Conservation (phyloP, 1,140 invertebrate genomes). For the Cydia splendana region DNA sequence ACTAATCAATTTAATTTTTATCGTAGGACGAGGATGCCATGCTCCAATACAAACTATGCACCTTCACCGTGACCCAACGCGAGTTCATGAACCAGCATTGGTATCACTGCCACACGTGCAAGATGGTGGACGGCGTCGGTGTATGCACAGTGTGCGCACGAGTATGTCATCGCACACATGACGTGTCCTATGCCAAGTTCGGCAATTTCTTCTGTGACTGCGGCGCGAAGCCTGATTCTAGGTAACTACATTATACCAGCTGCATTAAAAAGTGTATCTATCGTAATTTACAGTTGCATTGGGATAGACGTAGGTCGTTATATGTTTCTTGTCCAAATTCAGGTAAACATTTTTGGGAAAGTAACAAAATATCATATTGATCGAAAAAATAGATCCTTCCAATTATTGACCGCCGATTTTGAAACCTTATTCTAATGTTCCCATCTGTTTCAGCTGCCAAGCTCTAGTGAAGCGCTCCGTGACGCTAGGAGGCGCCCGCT, state of each 20-base stretch:
- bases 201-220: slow-evolving; percentile 99
- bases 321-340: too few relatives aligned
- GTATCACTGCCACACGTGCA: slow-evolving; percentile 99
- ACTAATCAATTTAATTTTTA: not conserved
- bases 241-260: too few relatives aligned
- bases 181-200: slow-evolving; percentile 98
- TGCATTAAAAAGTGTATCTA: too few relatives aligned
- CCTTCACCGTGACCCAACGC: slow-evolving; percentile 97
- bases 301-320: too few relatives aligned
- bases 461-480: slow-evolving; percentile 86
- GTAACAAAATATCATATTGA: too few relatives aligned
- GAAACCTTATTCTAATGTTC: not conserved
- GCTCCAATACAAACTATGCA: slow-evolving; percentile 96
- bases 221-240: slow-evolving; percentile 75
- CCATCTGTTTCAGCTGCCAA: slow-evolving; percentile 76
- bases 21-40: slow-evolving; percentile 92
- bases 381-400: too few relatives aligned
- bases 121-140: slow-evolving; percentile 98
- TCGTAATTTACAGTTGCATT: too few relatives aligned
- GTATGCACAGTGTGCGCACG: slow-evolving; percentile 98
- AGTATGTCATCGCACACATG: slow-evolving; percentile 97
- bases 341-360: too few relatives aligned
- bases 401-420: too few relatives aligned
- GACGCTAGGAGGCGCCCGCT: slow-evolving; percentile 58
- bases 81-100: slow-evolving; percentile 99